Evolutionary conservation across 2,113 vertebrate genomes (phyloP), one percentile per base, ranked within the genome.

Genomic region (Poecilia latipinna): DNA sequence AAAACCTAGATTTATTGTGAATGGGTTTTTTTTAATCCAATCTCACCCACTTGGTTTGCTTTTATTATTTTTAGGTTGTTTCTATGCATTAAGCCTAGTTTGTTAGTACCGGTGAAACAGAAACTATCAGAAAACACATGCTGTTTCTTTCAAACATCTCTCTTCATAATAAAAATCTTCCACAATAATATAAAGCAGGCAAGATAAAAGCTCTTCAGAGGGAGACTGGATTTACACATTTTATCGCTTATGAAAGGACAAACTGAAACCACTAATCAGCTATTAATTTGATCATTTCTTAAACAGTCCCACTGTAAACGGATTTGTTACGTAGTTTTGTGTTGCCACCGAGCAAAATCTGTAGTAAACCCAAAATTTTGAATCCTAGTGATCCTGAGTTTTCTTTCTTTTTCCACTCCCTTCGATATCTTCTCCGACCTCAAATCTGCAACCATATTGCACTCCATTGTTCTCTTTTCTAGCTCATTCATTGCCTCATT

Each of bases 401-500:
- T n/a, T n/a, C 22, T 3, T 35, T 39, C 42, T 39, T 68, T 70
- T 31, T 12, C 28, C 17, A 10, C 5, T 22, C 29, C 33, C 63
- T 44, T 35, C 65, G 70, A 61, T 24, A 8, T 39, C 39, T 37
- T 37, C 22, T 63, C 54, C 13, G 10, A 65, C 54, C 35, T 44
- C 8, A 54, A 64, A 48, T 77, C 61, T 48, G 22, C 29, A 51
- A n/a, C 29, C 35, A 37, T 66, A 67, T 39, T 44, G 42, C 70
- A 1, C 48, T 61, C 8, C 37, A 1, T 19, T 42, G 35, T 65
- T 75, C 29, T 65, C 22, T 29, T 60, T 80, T 62, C 62, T 8
- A 62, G 70, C 22, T 77, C 71, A 61, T 77, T 76, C 72, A 64
- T 60, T 31, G 35, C 74, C 70, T 72, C 70, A 66, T 74, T 72